Evolutionary conservation across 2,888 invertebrate species (phyloP).

Genomic region (Coenonympha arcania): DNA sequence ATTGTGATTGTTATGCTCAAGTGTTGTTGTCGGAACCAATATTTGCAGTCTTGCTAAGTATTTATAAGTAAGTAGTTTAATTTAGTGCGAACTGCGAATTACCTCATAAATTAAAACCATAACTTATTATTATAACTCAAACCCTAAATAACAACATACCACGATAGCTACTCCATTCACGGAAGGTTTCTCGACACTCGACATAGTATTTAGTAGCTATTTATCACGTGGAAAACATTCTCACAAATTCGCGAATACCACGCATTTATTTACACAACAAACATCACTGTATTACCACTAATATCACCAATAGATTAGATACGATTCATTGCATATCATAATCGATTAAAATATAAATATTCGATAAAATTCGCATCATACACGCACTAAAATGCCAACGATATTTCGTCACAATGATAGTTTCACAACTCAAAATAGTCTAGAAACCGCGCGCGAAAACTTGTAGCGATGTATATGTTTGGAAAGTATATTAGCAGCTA

Average conservation of each 20-base stretch:
- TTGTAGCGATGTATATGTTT: not conserved
- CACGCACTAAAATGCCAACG: not conserved
- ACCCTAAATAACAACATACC: not conserved
- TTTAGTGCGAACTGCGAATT: too few species aligned
- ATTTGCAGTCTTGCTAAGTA: too few species aligned
- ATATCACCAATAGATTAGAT: too few species aligned
- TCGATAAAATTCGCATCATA: too few species aligned
- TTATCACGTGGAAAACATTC: not conserved
- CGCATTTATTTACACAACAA: not conserved
- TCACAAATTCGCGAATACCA: not conserved
- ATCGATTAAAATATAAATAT: too few species aligned
- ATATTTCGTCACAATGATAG: not conserved
- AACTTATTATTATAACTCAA: not conserved
- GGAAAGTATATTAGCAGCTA: not conserved
- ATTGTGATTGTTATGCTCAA: too few species aligned
- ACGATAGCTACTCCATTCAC: not conserved
- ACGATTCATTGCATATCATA: too few species aligned
- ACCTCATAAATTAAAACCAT: too few species aligned
- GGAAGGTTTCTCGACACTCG: conserved; percentile 12
- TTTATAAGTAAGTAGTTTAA: too few species aligned
- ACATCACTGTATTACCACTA: too few species aligned
- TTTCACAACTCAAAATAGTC: not conserved
- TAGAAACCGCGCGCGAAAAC: not conserved
- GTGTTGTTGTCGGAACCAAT: too few species aligned
- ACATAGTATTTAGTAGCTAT: conserved; percentile 8